Conservation (phyloP, 2,113 vertebrate species). For the Ammodytes marinus region DNA sequence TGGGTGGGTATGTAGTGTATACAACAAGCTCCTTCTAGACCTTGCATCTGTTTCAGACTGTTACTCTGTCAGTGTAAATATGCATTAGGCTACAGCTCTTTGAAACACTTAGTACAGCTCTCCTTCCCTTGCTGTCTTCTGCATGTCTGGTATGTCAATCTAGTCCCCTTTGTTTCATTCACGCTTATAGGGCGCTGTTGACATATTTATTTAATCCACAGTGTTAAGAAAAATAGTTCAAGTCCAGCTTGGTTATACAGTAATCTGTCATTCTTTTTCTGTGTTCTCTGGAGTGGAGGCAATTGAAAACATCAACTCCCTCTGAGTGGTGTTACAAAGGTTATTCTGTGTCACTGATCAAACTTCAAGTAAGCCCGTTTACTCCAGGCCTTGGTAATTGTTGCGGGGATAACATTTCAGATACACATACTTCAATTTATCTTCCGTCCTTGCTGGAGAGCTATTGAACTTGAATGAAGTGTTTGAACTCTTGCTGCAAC, state of each 20-base stretch:
- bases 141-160: slow-evolving; percentile 36
- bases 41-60: slow-evolving; percentile 20
- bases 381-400: slow-evolving; percentile 23
- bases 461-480: neutral
- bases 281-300: slow-evolving; percentile 2
- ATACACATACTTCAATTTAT: neutral
- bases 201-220: slow-evolving; percentile 24
- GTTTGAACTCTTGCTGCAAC: neutral
- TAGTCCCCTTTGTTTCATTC: slow-evolving; percentile 25
- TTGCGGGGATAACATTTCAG: slow-evolving; percentile 10
- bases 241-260: slow-evolving; percentile 17
- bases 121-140: neutral
- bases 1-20: neutral
- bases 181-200: slow-evolving; percentile 2
- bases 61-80: slow-evolving; percentile 47
- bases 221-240: neutral
- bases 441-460: neutral
- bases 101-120: slow-evolving; percentile 56
- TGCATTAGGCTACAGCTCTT: slow-evolving; percentile 39
- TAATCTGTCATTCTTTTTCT: neutral
- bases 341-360: slow-evolving; percentile 42
- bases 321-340: slow-evolving; percentile 1
- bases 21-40: neutral
- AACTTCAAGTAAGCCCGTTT: slow-evolving; percentile 18
- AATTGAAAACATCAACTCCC: neutral